phyloP scores from a whole-genome alignment of 2,888 invertebrate species.

The Conus canariensis region DNA sequence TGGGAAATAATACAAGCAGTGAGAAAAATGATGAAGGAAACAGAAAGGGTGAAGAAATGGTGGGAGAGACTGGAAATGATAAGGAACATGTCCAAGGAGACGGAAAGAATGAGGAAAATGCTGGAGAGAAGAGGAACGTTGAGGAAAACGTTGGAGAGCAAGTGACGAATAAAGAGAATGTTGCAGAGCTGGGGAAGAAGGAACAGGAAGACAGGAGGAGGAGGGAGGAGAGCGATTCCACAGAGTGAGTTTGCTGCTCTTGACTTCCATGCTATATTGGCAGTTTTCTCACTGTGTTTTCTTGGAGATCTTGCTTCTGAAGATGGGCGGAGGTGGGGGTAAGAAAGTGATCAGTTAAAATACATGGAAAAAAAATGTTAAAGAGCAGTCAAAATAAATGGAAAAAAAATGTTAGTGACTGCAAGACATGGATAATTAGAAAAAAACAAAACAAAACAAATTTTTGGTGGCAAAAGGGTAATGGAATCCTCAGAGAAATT shows the following conservation, averaged over 20 bases:
- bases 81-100: not conserved
- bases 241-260: not conserved
- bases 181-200: not conserved
- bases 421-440: too few relatives aligned
- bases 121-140: not conserved
- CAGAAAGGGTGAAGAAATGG: too few relatives aligned
- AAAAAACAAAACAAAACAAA: too few relatives aligned
- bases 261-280: not conserved
- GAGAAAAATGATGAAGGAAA: too few relatives aligned
- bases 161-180: not conserved
- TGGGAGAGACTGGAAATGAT: not conserved
- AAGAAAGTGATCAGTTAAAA: too few relatives aligned
- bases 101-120: not conserved
- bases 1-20: too few relatives aligned
- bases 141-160: not conserved
- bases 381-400: too few relatives aligned
- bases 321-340: too few relatives aligned
- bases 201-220: constrained; percentile 46
- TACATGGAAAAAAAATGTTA: too few relatives aligned
- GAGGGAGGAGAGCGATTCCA: constrained; percentile 34
- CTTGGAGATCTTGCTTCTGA: not conserved
- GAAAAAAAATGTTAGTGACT: too few relatives aligned
- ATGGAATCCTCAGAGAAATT: too few relatives aligned
- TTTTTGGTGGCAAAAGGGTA: too few relatives aligned
- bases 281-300: not conserved